Evolutionary conservation across 2,113 vertebrate species (phyloP), one percentile per base, ranked within the genome.

Genomic region (Siniperca knerii): DNA sequence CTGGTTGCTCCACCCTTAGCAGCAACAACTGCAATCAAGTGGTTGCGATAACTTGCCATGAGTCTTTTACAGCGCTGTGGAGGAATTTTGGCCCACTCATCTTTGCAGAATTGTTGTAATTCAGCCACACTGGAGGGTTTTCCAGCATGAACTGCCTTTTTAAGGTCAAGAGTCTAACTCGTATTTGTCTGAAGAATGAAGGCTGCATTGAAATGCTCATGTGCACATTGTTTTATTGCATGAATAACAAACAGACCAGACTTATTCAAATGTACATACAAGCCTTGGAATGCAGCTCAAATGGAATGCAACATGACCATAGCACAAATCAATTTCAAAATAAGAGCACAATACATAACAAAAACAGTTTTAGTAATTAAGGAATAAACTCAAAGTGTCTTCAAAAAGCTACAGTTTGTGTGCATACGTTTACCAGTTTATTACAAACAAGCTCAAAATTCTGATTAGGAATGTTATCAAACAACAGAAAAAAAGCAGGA

Each of bases 171-270:
- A 29, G 20, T 25, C 15, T 6, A n/a, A 40, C 11, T 10, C 5
- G 2, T 10, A 33, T 44, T 1, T 4, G 1, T 55, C 3, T 70
- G 33, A 80, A 16, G 15, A 71, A 76, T 8, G 35, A 37, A 8
- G 13, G 35, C 69, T 7, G 9, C 20, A 15, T 4, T 46, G 12
- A 48, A 15, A 46, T 0, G 23, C 48, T 80, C 65, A 82, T 68
- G 80, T 83, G 29, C 48, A 79, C 37, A 40, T 75, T 18, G 68
- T 88, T 81, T 89, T 88, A 87, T 80, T 85, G 62, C 85, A 82
- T 83, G 69, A 37, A 79, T 25, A 74, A 79, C 35, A 77, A 84
- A 87, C 50, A 77, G 60, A 21, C 29, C 44, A 12, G 52, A 71
- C 70, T 12, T 21, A 48, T 48, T 15, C 73, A 65, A 33, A 61